A percentile compares a stretch with the other conserved stretches of the same genome.
phyloP scores from a whole-genome alignment of 2,888 invertebrate species.

The Agrochola lychnidis region DNA sequence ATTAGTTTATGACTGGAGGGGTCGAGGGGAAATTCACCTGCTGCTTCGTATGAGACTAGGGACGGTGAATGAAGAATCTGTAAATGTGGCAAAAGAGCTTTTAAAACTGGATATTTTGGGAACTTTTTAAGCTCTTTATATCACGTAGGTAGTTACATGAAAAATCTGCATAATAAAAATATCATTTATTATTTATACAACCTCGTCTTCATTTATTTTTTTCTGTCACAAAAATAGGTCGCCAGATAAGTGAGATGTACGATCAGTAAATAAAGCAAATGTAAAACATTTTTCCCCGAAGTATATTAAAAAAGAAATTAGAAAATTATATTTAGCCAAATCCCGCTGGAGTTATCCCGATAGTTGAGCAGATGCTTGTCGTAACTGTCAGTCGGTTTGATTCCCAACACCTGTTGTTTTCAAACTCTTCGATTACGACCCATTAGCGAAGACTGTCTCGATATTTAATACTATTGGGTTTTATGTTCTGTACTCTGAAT shows the following conservation, averaged over 20 bases:
- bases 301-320: conserved; percentile 62
- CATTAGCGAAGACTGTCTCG: conserved; percentile 83
- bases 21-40: conserved; percentile 22
- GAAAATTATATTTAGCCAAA: conserved; percentile 76
- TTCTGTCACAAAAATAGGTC: conserved; percentile 60
- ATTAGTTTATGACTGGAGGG: conserved; percentile 35
- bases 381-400: conserved; percentile 87
- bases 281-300: conserved; percentile 57
- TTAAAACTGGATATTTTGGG: conserved; percentile 34
- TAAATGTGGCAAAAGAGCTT: not conserved
- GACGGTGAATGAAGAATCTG: not conserved
- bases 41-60: not conserved
- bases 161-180: conserved; percentile 43
- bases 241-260: conserved; percentile 62
- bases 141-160: conserved; percentile 17
- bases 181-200: conserved; percentile 57
- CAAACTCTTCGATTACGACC: conserved; percentile 86
- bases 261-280: conserved; percentile 61
- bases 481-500: conserved; percentile 64
- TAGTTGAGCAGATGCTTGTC: conserved; percentile 80
- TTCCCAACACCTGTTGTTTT: conserved; percentile 88
- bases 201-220: conserved; percentile 41
- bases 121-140: conserved; percentile 35
- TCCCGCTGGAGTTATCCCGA: conserved; percentile 68
- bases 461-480: conserved; percentile 82